Base-by-base conservation (phyloP, 2,797 vertebrate genomes). In the Allobates femoralis region DNA sequence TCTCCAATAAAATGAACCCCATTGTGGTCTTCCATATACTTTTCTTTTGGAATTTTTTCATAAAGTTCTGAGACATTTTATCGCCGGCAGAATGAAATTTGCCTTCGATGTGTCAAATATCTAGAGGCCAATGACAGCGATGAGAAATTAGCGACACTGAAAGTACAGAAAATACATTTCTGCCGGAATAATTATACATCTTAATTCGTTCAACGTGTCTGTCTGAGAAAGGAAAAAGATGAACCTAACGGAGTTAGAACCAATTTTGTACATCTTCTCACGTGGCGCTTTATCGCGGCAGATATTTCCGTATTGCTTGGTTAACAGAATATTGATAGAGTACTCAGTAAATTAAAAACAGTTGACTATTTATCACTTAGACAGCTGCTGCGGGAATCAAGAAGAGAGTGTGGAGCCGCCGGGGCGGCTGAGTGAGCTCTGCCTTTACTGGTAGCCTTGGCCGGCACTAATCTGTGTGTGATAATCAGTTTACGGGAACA, bases 291-390 rank as follows among this genome's bases (percentile, higher is more conserved):
- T 69, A 56, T 77, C 50, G 28, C 62, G 41, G 60, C 28, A 26
- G 60, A 77, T 78, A 77, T 78, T 85, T 79, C 62, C 41, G 58
- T 30, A 75, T 56, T 85, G 83, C 60, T 78, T 77, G 74, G 74
- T 85, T 85, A 78, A 69, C 74, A 78, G 83, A 85, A 85, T 78
- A 85, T 77, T 85, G 83, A 85, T 78, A 66, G 74, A 77, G 83
- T 66, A 76, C 60, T 85, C 74, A 85, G 58, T 85, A 85, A 77
- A 85, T 77, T 85, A 85, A 85, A 85, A 66, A 85, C 56, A 78
- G 46, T 64, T 56, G 83, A 85, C 83, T 77, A 85, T 85, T 85
- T 67, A 78, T 85, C 83, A 85, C 74, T 53, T 34, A 77, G 83
- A 85, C 74, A 85, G 83, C 21, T 78, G 58, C 46, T 32, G 18